These are phyloP conservation scores for Allophyes oxyacanthae DNA, from an alignment of 2,888 invertebrate species.

Conservation along the genomic window DNA sequence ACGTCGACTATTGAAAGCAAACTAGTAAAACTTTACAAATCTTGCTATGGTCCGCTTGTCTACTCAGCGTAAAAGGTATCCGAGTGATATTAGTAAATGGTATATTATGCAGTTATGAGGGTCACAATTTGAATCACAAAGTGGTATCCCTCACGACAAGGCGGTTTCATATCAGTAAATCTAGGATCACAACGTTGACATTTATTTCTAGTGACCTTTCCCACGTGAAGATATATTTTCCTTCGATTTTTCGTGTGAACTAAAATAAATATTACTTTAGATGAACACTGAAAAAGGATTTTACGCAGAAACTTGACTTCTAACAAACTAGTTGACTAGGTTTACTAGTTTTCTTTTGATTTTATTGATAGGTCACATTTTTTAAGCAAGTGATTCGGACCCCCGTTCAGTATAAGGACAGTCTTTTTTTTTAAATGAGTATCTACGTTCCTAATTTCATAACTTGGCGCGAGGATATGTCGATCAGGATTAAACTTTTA, in stretches of 20 bases:
- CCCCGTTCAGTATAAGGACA: too few relatives aligned
- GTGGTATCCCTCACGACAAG: constrained; percentile 18
- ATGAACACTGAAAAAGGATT: constrained; percentile 7
- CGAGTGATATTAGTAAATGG: constrained; percentile 57
- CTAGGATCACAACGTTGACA: constrained; percentile 16
- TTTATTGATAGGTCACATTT: too few relatives aligned
- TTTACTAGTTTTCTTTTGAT: too few relatives aligned
- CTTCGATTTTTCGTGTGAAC: constrained; percentile 12
- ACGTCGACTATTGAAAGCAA: too few relatives aligned
- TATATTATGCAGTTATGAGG: constrained; percentile 54
- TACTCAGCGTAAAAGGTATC: constrained; percentile 5
- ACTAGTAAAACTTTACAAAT: constrained; percentile 5
- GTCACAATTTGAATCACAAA: constrained; percentile 64
- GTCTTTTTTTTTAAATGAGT: too few relatives aligned
- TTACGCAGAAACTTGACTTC: too few relatives aligned
- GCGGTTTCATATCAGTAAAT: constrained; percentile 29
- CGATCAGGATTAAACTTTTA: too few relatives aligned
- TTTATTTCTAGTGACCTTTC: constrained; percentile 18
- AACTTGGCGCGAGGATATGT: too few relatives aligned
- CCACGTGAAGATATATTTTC: constrained; percentile 10
- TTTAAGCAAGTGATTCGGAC: too few relatives aligned
- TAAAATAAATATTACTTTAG: background rate
- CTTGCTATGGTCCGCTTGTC: background rate
- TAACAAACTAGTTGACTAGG: too few relatives aligned
- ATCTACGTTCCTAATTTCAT: too few relatives aligned